Evolutionary conservation across 2,113 vertebrate species (phyloP), one percentile per base, ranked within the genome.

Genomic region (Shinisaurus crocodilurus): DNA sequence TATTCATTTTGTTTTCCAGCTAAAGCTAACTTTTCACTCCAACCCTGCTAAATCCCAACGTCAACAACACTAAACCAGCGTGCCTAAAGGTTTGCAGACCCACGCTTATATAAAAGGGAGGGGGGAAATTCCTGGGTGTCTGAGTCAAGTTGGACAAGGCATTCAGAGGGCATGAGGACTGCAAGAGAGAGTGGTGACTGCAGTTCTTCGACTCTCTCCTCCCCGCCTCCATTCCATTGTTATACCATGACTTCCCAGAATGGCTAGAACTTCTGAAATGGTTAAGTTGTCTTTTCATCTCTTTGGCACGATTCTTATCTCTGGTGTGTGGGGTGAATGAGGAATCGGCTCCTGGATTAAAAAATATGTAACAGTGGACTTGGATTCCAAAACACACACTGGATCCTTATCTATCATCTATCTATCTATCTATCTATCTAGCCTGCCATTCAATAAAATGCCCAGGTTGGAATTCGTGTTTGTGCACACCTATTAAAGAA

Each of bases 61-160:
- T 37, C 27, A 72, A 85, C 63, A 85, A 50, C 8, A 8, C 18
- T 72, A 50, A 50, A n/a, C 43, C 45, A 85, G 67, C 16, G 23
- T 85, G 84, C 32, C 67, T 85, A 85, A 85, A 72, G 45, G 16
- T 50, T n/a, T 72, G 43, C 67, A 85, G 84, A 32, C 84, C 32
- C 3, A 20, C 8, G 4, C 67, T 85, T 72, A 54, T 50, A 18
- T 72, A 72, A 72, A 29, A 43, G 82, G 72, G 45, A 3, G 45
- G 34, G 45, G 9, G 48, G 6, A 12, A 45, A 85, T 48, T 69
- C 69, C 43, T 54, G 29, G 67, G 16, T 13, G 45, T 54, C 18
- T 34, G 69, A 57, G 34, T 37, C 32, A 86, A 86, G 74, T 75
- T 75, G 50, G 34, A 43, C 16, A 12, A n/a, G 34, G 48, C 32